These are phyloP conservation scores for Pseudomyrmex sp. DNA, from an alignment of 1,140 invertebrate species.

Conservation along the genomic window DNA sequence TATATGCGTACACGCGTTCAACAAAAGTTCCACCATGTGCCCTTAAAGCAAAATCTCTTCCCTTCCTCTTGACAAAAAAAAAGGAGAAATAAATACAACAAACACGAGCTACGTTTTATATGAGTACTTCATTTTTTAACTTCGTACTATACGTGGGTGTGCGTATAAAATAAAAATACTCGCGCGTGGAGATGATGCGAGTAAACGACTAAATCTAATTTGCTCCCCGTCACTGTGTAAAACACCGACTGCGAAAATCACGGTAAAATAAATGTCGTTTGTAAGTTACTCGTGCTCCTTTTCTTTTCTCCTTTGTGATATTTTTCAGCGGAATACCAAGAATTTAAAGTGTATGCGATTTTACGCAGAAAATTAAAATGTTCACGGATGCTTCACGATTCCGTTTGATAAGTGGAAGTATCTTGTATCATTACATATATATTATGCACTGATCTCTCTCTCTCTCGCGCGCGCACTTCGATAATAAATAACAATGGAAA, in stretches of 20 bases:
- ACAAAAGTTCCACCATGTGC: slow-evolving; percentile 44
- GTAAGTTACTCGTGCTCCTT: slow-evolving; percentile 48
- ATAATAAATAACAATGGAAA: slow-evolving; percentile 45
- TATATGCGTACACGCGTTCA: background rate
- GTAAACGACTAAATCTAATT: slow-evolving; percentile 54
- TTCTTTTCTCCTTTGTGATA: slow-evolving; percentile 20
- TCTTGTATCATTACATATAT: background rate
- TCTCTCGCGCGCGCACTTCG: background rate
- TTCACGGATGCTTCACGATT: background rate
- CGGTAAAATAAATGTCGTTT: slow-evolving; percentile 69
- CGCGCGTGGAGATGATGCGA: slow-evolving; percentile 31
- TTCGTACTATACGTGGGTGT: slow-evolving; percentile 50
- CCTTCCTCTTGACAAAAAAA: background rate
- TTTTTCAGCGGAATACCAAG: background rate
- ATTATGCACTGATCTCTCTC: background rate
- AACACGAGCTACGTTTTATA: slow-evolving; percentile 64
- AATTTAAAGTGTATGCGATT: background rate
- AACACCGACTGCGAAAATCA: slow-evolving; percentile 39
- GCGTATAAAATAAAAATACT: slow-evolving; percentile 17
- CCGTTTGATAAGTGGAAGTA: too few species aligned
- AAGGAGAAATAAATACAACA: background rate
- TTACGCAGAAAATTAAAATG: background rate
- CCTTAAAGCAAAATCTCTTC: slow-evolving; percentile 36
- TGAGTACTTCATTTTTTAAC: slow-evolving; percentile 70
- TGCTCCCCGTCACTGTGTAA: slow-evolving; percentile 45